phyloP scores from a whole-genome alignment of 2,113 vertebrate species.

The Hirundichthys speculiger region DNA sequence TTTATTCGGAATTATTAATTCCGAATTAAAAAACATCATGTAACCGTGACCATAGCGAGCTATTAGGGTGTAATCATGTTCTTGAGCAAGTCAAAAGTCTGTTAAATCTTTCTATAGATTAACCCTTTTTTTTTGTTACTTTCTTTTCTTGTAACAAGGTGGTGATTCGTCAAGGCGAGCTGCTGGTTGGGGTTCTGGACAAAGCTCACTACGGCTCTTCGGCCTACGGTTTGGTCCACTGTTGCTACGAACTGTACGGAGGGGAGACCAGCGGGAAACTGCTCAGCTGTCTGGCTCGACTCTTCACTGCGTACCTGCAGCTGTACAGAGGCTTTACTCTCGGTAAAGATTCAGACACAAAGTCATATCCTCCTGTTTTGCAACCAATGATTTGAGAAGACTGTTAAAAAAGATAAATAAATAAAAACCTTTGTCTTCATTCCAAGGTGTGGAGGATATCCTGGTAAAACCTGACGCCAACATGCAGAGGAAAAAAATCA shows the following conservation, averaged over 20 bases:
- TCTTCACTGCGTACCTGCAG: conserved; percentile 96
- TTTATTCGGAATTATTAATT: too few species aligned
- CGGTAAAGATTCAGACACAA: conserved; percentile 74
- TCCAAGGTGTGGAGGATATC: conserved; percentile 94
- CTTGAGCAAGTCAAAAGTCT: too few species aligned
- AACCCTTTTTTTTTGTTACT: background rate
- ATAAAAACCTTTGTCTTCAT: background rate
- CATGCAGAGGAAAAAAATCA: conserved; percentile 82
- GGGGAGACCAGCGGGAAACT: conserved; percentile 90
- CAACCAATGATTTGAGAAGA: background rate
- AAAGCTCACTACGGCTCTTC: conserved; percentile 98
- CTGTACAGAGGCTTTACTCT: conserved; percentile 95
- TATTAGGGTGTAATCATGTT: too few species aligned
- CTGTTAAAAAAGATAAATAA: too few species aligned
- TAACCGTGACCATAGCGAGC: too few species aligned
- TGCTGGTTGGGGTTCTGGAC: conserved; percentile 93
- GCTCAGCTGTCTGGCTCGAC: conserved; percentile 92
- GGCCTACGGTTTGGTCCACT: conserved; percentile 94
- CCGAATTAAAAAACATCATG: too few species aligned
- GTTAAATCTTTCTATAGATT: too few species aligned
- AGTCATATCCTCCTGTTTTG: background rate
- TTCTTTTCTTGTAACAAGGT: conserved; percentile 78
- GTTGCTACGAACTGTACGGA: conserved; percentile 95
- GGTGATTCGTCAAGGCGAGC: conserved; percentile 89
- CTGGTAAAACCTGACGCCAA: conserved; percentile 89